A percentile compares a stretch with the other conserved stretches of the same genome.
Conservation (phyloP, 2,113 vertebrate genomes). For the Chaetops frenatus region DNA sequence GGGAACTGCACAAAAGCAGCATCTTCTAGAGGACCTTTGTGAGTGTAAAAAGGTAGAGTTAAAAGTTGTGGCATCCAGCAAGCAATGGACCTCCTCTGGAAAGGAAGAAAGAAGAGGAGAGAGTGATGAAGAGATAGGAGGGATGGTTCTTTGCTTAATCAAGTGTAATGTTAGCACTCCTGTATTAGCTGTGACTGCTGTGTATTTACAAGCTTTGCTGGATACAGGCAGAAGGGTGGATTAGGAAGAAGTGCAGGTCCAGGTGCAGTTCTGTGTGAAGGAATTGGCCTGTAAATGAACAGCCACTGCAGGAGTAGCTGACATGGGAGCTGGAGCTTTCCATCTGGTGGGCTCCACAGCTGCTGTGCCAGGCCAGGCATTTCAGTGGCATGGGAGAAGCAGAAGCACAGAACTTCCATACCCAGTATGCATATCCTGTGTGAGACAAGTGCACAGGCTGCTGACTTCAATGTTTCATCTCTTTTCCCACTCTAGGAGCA, state of each 20-base stretch:
- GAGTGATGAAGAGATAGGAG: not conserved
- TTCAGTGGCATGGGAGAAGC: not conserved
- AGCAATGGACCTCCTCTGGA: not conserved
- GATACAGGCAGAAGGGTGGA: not conserved
- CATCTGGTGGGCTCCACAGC: not conserved
- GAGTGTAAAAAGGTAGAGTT: not conserved
- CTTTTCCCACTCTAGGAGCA: not conserved
- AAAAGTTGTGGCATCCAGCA: not conserved
- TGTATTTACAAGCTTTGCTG: not conserved
- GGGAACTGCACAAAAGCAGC: not conserved
- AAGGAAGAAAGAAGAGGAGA: not conserved
- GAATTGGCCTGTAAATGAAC: not conserved
- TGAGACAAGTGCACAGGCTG: not conserved
- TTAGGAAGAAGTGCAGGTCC: not conserved
- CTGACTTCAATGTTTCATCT: not conserved
- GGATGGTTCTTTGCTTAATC: not conserved
- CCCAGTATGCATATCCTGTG: fast-evolving
- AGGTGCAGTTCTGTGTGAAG: not conserved
- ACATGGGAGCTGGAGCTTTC: not conserved
- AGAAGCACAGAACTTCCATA: not conserved
- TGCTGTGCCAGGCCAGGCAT: not conserved
- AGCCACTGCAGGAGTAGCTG: no score
- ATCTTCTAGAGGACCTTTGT: not conserved
- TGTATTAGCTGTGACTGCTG: not conserved
- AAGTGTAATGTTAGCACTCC: not conserved